Base-by-base conservation (phyloP, 2,797 vertebrate genomes). In the Pogonophryne albipinna region DNA sequence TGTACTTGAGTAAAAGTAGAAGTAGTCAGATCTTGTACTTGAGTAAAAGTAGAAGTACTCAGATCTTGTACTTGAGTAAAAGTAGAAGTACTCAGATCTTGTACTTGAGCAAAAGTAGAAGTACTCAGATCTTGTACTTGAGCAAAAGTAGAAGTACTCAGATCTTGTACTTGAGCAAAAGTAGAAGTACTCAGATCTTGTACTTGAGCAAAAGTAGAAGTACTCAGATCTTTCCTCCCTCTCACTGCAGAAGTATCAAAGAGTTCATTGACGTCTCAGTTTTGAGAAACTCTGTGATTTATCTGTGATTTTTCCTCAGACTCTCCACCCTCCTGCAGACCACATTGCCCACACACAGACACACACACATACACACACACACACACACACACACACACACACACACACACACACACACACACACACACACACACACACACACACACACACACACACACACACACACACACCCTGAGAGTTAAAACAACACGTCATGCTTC, bases 231-330 rank as follows among this genome's bases (percentile, higher is more conserved):
- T 63, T 27, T 41, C 41, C 14, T 42, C 19, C 61, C 46, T 62
- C 82, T 53, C 47, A 46, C 84, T 70, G 44, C 49, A 66, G 1
- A 38, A 74, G 58, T 79, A 85, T 93, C 89, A 93, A 93, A 93
- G 88, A 84, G 65, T 82, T 85, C 83, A 93, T 93, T 94, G 93
- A 93, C 86, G 61, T 60, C 72, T 62, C 47, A 66, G 69, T 72
- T 59, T 53, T 27, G 62, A 82, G 77, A 44, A 88, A 73, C 59
- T n/a, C 27, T n/a, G 62, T 71, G 82, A 90, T 88, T 91, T 89
- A 69, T 51, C 71, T 69, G 34, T 69, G 62, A 75, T 67, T 31
- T 53, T 52, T 79, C 15, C 31, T 69, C 53, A 70, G 34, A 55
- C 58, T 74, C 61, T 85, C 79, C 73, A 71, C 72, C 74, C 79